Conservation (phyloP, 2,888 invertebrate genomes). For the Orthonevra nobilis region DNA sequence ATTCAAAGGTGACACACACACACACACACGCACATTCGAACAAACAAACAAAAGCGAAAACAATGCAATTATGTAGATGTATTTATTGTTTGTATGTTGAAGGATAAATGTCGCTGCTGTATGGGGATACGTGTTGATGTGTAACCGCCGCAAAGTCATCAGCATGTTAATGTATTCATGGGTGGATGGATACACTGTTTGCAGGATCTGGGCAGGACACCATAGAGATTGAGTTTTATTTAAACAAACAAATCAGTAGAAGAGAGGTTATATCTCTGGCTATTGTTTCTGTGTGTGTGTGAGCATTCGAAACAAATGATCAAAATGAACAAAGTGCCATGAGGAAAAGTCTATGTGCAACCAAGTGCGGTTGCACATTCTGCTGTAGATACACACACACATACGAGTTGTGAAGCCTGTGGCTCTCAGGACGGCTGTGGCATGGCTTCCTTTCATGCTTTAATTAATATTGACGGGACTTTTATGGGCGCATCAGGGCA, state of each 20-base stretch:
- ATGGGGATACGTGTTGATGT: neutral
- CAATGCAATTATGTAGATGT: slow-evolving; percentile 23
- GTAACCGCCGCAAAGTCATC: slow-evolving; percentile 32
- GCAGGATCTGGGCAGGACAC: slow-evolving; percentile 15
- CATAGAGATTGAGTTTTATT: slow-evolving; percentile 53
- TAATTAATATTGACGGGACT: slow-evolving; percentile 68
- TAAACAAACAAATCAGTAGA: slow-evolving; percentile 48
- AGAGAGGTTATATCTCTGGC: slow-evolving; percentile 17
- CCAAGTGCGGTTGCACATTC: neutral
- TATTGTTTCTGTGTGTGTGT: neutral
- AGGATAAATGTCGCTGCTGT: neutral
- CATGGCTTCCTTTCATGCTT: slow-evolving; percentile 25
- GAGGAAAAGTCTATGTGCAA: slow-evolving; percentile 3
- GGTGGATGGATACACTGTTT: too few relatives aligned
- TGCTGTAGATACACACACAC: neutral
- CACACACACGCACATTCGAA: too few relatives aligned
- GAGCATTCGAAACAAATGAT: neutral
- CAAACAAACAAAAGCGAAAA: slow-evolving; percentile 13
- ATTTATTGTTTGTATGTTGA: slow-evolving; percentile 19
- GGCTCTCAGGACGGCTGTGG: neutral
- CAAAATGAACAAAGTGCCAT: slow-evolving; percentile 7
- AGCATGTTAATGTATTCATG: slow-evolving; percentile 32
- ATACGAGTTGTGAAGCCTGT: neutral
- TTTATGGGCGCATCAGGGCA: slow-evolving; percentile 61
- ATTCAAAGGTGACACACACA: too few relatives aligned